These are phyloP conservation scores for Nomada lathburiana DNA, from an alignment of 2,888 invertebrate species.

Conservation along the genomic window DNA sequence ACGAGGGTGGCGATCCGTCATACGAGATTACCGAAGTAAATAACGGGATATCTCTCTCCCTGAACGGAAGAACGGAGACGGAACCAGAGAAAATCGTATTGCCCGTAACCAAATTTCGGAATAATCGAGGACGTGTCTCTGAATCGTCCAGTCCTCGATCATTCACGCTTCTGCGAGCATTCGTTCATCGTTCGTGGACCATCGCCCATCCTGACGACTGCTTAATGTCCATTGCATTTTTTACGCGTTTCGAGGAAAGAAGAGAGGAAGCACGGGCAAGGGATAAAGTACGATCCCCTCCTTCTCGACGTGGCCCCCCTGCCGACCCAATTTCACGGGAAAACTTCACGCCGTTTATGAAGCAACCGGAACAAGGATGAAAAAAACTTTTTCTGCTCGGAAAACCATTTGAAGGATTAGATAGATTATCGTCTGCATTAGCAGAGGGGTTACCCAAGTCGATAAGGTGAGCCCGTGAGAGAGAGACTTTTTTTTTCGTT, in stretches of 20 bases:
- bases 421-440: conserved; percentile 80
- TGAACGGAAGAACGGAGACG: conserved; percentile 47
- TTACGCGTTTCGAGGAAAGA: conserved; percentile 58
- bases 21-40: conserved; percentile 83
- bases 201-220: conserved; percentile 59
- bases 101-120: conserved; percentile 80
- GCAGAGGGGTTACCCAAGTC: conserved; percentile 54
- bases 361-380: conserved; percentile 63
- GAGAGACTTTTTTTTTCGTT: conserved; percentile 55
- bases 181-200: conserved; percentile 66
- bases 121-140: conserved; percentile 73
- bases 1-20: conserved; percentile 78
- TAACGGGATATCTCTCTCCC: conserved; percentile 69
- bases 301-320: conserved; percentile 24
- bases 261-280: conserved; percentile 30
- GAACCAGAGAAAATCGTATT: conserved; percentile 62
- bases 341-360: conserved; percentile 74
- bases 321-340: conserved; percentile 67
- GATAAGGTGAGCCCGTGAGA: conserved; percentile 59
- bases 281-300: conserved; percentile 56
- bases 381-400: conserved; percentile 78
- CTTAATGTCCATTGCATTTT: conserved; percentile 71
- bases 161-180: conserved; percentile 79
- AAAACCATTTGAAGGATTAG: conserved; percentile 80
- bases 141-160: conserved; percentile 76